phyloP scores from a whole-genome alignment of 2,888 invertebrate genomes.

The Sinotaia quadrata region DNA sequence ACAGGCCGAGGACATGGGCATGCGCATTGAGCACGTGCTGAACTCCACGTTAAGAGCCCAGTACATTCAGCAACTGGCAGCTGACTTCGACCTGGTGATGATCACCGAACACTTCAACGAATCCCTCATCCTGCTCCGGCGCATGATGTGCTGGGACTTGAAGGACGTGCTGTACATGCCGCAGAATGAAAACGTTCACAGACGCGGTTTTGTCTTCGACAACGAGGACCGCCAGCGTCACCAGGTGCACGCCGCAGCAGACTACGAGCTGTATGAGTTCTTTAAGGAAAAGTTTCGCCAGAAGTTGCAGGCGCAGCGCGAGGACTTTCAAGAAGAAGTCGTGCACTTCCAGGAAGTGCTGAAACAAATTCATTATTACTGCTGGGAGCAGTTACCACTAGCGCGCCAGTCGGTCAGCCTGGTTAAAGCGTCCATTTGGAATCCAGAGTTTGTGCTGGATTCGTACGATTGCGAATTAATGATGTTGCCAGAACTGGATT shows the following conservation, averaged over 20 bases:
- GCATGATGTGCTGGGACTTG: constrained; percentile 47
- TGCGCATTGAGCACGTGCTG: constrained; percentile 9
- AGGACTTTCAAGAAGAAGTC: constrained; percentile 29
- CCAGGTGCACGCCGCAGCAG: constrained; percentile 16
- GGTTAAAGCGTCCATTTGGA: constrained; percentile 16
- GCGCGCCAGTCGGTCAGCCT: too few species aligned
- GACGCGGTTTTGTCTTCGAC: constrained; percentile 29
- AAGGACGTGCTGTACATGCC: constrained; percentile 49
- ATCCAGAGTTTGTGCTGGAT: constrained; percentile 15
- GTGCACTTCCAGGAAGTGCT: constrained; percentile 20
- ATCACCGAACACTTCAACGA: constrained; percentile 53
- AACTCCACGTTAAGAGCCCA: constrained; percentile 1
- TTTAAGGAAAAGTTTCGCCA: constrained; percentile 14
- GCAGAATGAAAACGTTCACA: constrained; percentile 33
- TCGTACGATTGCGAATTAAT: constrained; percentile 23
- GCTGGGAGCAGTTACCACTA: too few species aligned
- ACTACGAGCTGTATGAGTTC: constrained; percentile 28
- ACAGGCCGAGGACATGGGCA: constrained; percentile 39
- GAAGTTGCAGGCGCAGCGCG: constrained; percentile 5
- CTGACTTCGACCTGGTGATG: constrained; percentile 48
- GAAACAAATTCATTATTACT: constrained; percentile 13
- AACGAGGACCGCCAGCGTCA: constrained; percentile 31
- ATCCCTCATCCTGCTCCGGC: constrained; percentile 48
- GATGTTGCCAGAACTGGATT: constrained; percentile 23
- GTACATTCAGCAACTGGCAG: constrained; percentile 40